Conservation (phyloP, 2,113 vertebrate species). For the Greenwoodochromis staneri region DNA sequence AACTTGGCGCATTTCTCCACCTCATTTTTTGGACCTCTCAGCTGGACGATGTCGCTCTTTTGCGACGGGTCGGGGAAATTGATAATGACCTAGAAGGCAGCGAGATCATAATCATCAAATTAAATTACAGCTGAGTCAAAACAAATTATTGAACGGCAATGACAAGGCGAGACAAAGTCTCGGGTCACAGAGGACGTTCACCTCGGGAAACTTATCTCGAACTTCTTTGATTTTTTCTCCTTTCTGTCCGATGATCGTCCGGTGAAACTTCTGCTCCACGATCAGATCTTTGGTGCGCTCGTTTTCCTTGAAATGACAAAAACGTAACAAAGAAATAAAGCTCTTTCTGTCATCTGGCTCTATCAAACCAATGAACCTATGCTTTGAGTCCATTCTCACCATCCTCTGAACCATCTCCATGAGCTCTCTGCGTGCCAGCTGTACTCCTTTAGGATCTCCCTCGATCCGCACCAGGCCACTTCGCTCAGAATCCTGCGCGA, state of each 20-base stretch:
- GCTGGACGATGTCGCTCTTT: constrained; percentile 79
- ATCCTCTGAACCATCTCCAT: constrained; percentile 79
- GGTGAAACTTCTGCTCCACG: constrained; percentile 78
- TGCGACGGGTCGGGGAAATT: constrained; percentile 79
- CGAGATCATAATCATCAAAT: background rate
- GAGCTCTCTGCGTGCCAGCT: constrained; percentile 75
- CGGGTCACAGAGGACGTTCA: background rate
- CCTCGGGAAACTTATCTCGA: constrained; percentile 81
- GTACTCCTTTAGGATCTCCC: constrained; percentile 79
- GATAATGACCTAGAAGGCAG: constrained; percentile 74
- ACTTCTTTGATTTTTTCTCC: constrained; percentile 83
- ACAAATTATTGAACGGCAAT: background rate
- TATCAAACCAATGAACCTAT: background rate
- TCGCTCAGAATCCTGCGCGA: constrained; percentile 73
- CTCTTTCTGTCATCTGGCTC: background rate
- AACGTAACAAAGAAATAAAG: background rate
- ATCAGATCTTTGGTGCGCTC: constrained; percentile 81
- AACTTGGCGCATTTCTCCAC: constrained; percentile 82
- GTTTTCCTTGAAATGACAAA: constrained; percentile 64
- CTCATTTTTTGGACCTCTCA: constrained; percentile 78
- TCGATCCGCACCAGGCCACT: constrained; percentile 78
- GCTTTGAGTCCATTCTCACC: constrained; percentile 54
- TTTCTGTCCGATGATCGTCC: constrained; percentile 81
- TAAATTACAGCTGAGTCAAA: background rate
- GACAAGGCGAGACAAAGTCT: background rate